phyloP scores from a whole-genome alignment of 2,888 invertebrate species.

The Drosophila quinaria region DNA sequence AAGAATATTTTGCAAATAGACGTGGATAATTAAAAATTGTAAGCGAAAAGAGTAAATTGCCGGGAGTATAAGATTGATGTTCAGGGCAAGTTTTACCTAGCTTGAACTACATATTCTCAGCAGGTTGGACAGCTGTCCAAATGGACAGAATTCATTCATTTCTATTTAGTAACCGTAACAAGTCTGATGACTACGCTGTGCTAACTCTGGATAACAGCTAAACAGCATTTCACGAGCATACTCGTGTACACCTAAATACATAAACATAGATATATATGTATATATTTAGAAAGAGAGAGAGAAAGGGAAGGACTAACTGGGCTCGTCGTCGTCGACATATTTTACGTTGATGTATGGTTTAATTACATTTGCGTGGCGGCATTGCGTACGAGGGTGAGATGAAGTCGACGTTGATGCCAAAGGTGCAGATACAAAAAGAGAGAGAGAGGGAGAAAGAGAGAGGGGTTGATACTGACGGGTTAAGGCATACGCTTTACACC shows the following conservation, averaged over 20 bases:
- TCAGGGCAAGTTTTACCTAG: neutral
- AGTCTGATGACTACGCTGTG: slow-evolving; percentile 37
- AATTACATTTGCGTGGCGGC: slow-evolving; percentile 80
- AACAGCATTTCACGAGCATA: slow-evolving; percentile 17
- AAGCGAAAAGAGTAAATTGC: neutral
- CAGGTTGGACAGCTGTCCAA: slow-evolving; percentile 24
- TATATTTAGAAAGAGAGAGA: slow-evolving; percentile 15
- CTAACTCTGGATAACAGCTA: slow-evolving; percentile 34
- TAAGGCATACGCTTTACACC: slow-evolving; percentile 34
- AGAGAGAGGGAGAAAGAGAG: no score
- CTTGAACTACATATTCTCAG: neutral
- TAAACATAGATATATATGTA: slow-evolving; percentile 4
- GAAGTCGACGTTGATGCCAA: slow-evolving; percentile 6
- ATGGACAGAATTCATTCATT: slow-evolving; percentile 35
- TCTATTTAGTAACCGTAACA: slow-evolving; percentile 44
- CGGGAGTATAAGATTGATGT: neutral
- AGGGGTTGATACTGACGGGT: slow-evolving; percentile 31
- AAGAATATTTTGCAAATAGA: neutral
- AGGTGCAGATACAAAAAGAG: neutral
- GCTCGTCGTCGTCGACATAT: slow-evolving; percentile 73
- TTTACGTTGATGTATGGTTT: slow-evolving; percentile 82
- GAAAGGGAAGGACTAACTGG: slow-evolving; percentile 42
- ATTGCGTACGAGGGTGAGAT: slow-evolving; percentile 43
- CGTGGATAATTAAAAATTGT: neutral
- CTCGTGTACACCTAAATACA: neutral